Conservation (phyloP, 2,113 vertebrate species). For the Rhabdornis inornatus region DNA sequence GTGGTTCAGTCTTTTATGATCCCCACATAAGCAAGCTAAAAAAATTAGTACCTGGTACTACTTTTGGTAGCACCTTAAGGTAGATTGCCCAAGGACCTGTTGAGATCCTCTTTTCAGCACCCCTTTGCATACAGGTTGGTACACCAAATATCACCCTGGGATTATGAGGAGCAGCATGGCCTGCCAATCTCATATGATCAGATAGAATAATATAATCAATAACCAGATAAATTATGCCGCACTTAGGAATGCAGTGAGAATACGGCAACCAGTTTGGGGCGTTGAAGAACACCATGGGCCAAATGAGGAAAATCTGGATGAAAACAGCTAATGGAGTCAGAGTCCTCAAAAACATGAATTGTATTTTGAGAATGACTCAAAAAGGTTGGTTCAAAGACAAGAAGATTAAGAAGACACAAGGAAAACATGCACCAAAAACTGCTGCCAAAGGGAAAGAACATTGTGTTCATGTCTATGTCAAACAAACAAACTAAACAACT, state of each 20-base stretch:
- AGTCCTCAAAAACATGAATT: background rate
- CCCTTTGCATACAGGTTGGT: background rate
- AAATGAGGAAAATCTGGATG: background rate
- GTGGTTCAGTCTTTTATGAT: background rate
- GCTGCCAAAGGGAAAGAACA: background rate
- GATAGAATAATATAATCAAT: background rate
- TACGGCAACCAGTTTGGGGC: accelerated
- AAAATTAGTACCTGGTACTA: background rate
- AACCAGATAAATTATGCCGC: background rate
- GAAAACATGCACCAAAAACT: background rate
- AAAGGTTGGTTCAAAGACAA: background rate
- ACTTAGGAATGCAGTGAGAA: background rate
- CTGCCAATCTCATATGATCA: background rate
- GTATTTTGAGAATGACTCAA: background rate
- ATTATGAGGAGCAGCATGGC: background rate
- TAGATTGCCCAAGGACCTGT: background rate
- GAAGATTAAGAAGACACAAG: background rate
- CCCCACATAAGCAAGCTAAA: background rate
- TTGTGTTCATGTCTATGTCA: background rate
- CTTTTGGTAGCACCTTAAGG: background rate
- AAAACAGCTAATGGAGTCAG: background rate
- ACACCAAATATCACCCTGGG: background rate
- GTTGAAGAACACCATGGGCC: background rate
- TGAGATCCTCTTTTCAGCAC: background rate
- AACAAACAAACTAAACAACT: background rate